Evolutionary conservation across 2,888 invertebrate species (phyloP).

Genomic region (Pseudanteris insignis): DNA sequence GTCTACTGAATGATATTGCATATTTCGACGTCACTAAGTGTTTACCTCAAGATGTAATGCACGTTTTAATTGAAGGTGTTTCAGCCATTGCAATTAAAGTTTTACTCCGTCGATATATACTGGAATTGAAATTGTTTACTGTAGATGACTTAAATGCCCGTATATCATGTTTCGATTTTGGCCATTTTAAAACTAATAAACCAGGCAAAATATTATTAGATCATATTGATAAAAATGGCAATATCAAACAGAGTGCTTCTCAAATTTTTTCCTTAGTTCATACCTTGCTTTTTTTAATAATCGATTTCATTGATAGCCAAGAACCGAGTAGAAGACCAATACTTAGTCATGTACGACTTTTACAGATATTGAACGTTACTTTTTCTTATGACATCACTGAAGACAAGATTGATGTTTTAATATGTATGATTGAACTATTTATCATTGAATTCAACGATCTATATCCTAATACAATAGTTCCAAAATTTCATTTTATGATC

Average conservation of each 20-base stretch:
- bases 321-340: not conserved
- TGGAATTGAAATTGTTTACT: not conserved
- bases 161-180: not conserved
- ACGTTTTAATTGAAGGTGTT: constrained; percentile 1
- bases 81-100: not conserved
- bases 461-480: not conserved
- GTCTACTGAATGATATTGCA: not conserved
- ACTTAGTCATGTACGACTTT: not conserved
- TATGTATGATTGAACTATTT: not conserved
- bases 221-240: not conserved
- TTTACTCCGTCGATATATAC: not conserved
- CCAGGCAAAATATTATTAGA: constrained; percentile 1
- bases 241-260: constrained; percentile 28
- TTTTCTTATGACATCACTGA: not conserved
- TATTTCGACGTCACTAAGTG: not conserved
- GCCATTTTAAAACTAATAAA: constrained; percentile 1
- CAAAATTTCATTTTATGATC: constrained; percentile 1
- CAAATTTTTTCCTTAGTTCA: not conserved
- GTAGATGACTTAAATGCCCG: not conserved
- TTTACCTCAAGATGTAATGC: not conserved
- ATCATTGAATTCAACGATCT: not conserved
- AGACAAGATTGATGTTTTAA: not conserved
- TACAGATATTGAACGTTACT: constrained; percentile 4
- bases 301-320: not conserved
- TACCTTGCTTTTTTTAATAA: constrained; percentile 30